These are phyloP conservation scores for Caiman crocodilus DNA, from an alignment of 2,797 vertebrate species.

Conservation along the genomic window DNA sequence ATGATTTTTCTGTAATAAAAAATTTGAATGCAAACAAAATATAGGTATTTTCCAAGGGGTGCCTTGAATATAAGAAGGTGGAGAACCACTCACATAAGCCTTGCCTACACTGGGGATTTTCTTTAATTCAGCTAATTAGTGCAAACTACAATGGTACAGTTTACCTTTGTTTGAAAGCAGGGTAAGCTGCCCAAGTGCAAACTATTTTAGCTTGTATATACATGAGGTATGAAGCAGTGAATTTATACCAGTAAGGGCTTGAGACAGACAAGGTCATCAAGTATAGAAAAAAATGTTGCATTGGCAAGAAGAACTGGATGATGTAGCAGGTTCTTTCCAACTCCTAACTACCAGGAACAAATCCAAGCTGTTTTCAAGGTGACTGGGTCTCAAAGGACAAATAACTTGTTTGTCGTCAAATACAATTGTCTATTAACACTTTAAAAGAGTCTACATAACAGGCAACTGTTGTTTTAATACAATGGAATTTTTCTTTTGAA, in stretches of 20 bases:
- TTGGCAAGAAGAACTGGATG: neutral
- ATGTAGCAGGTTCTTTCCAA: conserved; percentile 11
- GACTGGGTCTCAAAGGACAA: conserved; percentile 42
- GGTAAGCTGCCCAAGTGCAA: neutral
- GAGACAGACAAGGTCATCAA: neutral
- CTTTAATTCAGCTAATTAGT: neutral
- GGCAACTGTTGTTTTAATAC: conserved; percentile 5
- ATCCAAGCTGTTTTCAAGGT: conserved; percentile 42
- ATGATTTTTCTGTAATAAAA: no score
- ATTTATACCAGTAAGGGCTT: conserved; percentile 26
- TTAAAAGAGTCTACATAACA: neutral
- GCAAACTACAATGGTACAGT: neutral
- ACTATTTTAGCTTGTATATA: neutral
- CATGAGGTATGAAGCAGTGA: conserved; percentile 6
- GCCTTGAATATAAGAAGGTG: no score
- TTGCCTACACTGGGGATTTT: neutral
- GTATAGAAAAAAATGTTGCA: neutral
- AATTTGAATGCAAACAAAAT: no score
- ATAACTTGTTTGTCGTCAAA: conserved; percentile 23
- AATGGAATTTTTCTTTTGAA: conserved; percentile 37
- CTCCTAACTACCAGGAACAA: conserved; percentile 33
- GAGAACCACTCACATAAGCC: neutral
- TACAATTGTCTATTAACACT: neutral
- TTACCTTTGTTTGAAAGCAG: neutral
- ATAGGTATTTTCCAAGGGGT: no score